Evolutionary conservation across 2,797 vertebrate genomes (phyloP).

Genomic region (Emys orbicularis): DNA sequence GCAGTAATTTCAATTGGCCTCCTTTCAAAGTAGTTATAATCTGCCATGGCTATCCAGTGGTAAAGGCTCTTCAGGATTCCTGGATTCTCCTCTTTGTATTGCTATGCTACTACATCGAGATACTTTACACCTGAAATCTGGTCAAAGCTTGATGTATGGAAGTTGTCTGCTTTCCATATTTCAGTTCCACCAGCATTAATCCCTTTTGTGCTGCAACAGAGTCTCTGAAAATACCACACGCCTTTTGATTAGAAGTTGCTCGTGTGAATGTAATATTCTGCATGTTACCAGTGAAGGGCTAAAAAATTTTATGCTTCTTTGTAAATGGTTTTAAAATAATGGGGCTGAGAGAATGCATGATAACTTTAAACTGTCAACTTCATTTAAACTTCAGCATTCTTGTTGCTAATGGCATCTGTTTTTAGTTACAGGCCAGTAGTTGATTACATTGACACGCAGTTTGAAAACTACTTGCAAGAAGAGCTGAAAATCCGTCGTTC

Average conservation of each 20-base stretch:
- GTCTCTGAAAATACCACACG: background rate
- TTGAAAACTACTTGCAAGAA: slow-evolving; percentile 98
- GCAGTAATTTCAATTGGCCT: background rate
- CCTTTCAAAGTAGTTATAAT: background rate
- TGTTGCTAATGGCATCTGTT: slow-evolving; percentile 79
- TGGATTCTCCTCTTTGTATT: background rate
- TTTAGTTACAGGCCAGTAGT: slow-evolving; percentile 98
- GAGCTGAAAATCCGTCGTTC: slow-evolving; percentile 98
- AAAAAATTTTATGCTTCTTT: background rate
- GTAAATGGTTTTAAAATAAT: fast-evolving
- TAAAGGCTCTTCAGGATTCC: slow-evolving; percentile 24
- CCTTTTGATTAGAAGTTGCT: background rate
- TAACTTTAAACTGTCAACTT: background rate
- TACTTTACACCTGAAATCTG: background rate
- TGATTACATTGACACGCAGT: slow-evolving; percentile 99
- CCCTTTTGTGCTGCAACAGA: background rate
- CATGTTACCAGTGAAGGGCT: background rate
- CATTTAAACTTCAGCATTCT: background rate
- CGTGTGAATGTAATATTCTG: background rate
- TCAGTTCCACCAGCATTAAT: background rate
- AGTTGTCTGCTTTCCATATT: fast-evolving
- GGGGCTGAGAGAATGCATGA: background rate
- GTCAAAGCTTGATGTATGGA: background rate
- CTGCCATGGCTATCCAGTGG: background rate
- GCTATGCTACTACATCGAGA: background rate